Base-by-base conservation (phyloP, 2,113 vertebrate genomes). In the Actenoides hombroni region DNA sequence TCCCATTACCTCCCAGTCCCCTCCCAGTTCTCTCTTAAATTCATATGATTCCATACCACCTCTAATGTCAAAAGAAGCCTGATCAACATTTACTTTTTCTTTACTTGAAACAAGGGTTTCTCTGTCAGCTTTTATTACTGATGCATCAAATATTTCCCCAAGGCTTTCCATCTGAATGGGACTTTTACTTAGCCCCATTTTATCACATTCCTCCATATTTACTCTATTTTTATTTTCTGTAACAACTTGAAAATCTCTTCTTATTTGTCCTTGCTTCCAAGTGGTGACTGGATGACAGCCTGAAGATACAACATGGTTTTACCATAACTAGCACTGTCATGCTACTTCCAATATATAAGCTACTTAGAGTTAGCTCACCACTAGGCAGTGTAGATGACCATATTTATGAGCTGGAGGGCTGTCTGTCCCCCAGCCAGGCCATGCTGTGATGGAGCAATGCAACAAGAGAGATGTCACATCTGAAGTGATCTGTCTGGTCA, bases 141-240 rank as follows among this genome's bases (percentile, higher is more conserved):
- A 91, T 56, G 94, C 94, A 87, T 97, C 95, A 95, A 98, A 98
- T 96, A 98, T 97, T 92, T 97, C 96, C 94, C 94, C 97, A 65
- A 97, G 96, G 64, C 86, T 97, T 90, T 97, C 96, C 90, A 95
- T 97, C 5, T 88, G 97, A 94, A 97, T 84, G 15, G 97, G 97
- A 90, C 96, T 98, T 94, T 60, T 53, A 51, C 28, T 89, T 57
- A 79, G n/a, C 17, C 51, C 13, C 13, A 13, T 10, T 20, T 25
- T 21, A 85, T 49, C 88, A 48, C 51, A 29, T 67, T 63, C 63
- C 42, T 86, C 65, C n/a, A 16, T 16, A 73, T 80, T 91, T 68
- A 49, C 21, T 80, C n/a, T 77, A 39, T 42, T 70, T 63, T 61
- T 49, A 69, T 42, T 40, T 88, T 91, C 94, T 74, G 70, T 39